Evolutionary conservation across 2,113 vertebrate genomes (phyloP).

Genomic region (Potamarius usumacintae): DNA sequence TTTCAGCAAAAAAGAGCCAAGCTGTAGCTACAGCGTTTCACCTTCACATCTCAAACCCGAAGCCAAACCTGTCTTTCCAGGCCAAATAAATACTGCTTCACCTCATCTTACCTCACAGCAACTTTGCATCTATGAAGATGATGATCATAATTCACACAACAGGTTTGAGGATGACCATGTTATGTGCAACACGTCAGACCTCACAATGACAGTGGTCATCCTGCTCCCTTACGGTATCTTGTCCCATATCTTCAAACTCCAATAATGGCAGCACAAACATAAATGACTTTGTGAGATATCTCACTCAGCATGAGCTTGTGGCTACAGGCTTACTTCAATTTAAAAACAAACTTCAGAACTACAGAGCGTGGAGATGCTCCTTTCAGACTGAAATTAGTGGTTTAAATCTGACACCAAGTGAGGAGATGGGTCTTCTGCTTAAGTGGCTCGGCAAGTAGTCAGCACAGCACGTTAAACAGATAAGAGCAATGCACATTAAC

Average conservation of each 20-base stretch:
- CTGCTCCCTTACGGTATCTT: background rate
- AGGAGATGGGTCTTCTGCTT: constrained; percentile 28
- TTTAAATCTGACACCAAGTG: background rate
- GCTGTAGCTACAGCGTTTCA: background rate
- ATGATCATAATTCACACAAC: background rate
- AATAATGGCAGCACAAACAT: no score
- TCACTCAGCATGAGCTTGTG: background rate
- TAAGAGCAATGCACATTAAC: constrained; percentile 10
- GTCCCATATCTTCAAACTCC: no score
- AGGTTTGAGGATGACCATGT: no score
- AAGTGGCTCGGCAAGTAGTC: constrained; percentile 34
- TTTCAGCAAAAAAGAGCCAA: background rate
- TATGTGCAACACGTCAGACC: no score
- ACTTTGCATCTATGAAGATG: background rate
- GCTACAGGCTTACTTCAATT: constrained; percentile 15
- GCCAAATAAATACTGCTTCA: background rate
- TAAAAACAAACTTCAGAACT: constrained; percentile 21
- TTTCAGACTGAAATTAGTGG: background rate
- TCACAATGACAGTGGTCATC: no score
- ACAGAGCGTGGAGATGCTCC: background rate
- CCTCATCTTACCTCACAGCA: background rate
- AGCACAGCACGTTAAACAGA: constrained; percentile 14
- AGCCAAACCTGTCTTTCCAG: constrained; percentile 28
- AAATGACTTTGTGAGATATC: no score
- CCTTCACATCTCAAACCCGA: constrained; percentile 37